Conservation (phyloP, 2,888 invertebrate genomes). For the Conchocele bisecta region DNA sequence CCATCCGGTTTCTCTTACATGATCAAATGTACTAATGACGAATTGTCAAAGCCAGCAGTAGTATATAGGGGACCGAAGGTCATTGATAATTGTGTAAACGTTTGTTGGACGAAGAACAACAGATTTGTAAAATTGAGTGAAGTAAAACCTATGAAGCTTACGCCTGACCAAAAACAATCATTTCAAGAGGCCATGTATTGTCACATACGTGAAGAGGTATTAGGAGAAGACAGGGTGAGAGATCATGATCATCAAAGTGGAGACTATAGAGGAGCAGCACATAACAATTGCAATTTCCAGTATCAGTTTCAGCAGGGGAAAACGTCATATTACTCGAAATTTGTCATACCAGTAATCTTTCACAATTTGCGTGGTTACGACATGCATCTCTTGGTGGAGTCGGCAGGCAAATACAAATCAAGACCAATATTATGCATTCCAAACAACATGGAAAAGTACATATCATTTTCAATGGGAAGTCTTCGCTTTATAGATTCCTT, state of each 20-base stretch:
- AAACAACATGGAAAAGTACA: constrained; percentile 59
- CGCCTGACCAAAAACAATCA: too few relatives aligned
- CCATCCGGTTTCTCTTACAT: too few relatives aligned
- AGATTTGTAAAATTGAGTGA: too few relatives aligned
- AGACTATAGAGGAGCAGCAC: background rate
- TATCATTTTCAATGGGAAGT: constrained; percentile 61
- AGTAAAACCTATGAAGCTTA: too few relatives aligned
- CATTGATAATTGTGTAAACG: too few relatives aligned
- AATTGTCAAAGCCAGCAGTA: too few relatives aligned
- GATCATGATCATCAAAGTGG: constrained; percentile 2
- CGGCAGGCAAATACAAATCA: constrained; percentile 27
- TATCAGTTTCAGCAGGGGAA: constrained; percentile 8
- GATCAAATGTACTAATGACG: too few relatives aligned
- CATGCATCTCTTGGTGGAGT: constrained; percentile 26
- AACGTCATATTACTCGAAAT: background rate
- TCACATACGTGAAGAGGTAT: too few relatives aligned
- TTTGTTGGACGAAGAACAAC: too few relatives aligned
- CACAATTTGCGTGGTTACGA: constrained; percentile 45
- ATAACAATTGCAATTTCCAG: background rate
- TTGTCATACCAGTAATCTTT: constrained; percentile 44
- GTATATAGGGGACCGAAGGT: too few relatives aligned
- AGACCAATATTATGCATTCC: constrained; percentile 50
- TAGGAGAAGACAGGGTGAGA: constrained; percentile 1
- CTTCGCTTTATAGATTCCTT: constrained; percentile 49
- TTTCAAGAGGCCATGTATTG: too few relatives aligned